Evolutionary conservation across 2,888 invertebrate species (phyloP), one percentile per base, ranked within the genome.

Genomic region (Drosophila planitibia): DNA sequence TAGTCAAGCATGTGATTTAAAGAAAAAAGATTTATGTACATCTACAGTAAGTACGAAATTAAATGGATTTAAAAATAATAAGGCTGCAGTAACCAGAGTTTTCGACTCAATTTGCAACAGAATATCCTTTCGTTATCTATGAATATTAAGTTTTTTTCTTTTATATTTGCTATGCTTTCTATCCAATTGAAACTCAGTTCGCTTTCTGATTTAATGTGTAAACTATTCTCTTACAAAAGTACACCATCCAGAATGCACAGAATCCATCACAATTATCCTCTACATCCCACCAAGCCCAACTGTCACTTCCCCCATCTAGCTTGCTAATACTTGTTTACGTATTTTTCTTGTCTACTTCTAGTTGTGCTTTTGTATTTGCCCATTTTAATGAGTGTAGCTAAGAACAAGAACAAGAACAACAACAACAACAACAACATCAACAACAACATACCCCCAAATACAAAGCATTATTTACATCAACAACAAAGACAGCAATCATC

Each of bases 281-380:
- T 3, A 54, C 44, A 59, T 44, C 22, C n/a, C 25, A n/a, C 3
- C 10, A 37, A n/a, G 10, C 1, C 32, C 32, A 22, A 39, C 28
- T 28, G 30, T 16, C 64, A 52, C 41, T 58, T 33, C 37, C 49
- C 74, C 81, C 64, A 9, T 83, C 84, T 82, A 83, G 85, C 85
- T 81, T 86, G 85, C 85, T 86, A 86, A 86, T 87, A 82, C 73
- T 82, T 81, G 75, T 85, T 79, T 86, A 83, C 62, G 81, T 87
- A 87, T 86, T 86, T 85, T 82, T 86, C 85, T 85, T 85, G 79
- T 86, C 85, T 87, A 83, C 67, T 86, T 86, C 85, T 86, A 86
- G 85, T 86, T 87, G 85, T 86, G 87, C 87, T 85, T 86, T 86
- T 83, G 81, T 86, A 86, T 86, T 87, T 87, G 85, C 85, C 88